These are phyloP conservation scores for Acanthoscelides obtectus DNA, from an alignment of 2,888 invertebrate species.

Conservation along the genomic window DNA sequence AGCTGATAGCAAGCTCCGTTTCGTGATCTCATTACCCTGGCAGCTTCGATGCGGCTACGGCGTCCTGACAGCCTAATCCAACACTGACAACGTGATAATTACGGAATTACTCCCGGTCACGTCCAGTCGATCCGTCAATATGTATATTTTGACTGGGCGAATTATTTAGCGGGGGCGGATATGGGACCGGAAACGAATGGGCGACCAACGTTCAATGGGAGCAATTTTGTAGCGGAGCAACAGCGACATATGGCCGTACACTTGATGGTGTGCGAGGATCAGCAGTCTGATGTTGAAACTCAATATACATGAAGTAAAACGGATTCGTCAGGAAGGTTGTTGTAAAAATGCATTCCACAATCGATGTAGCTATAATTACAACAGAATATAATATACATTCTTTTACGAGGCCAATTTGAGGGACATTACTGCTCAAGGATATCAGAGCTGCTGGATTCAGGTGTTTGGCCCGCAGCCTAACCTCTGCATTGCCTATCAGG, in stretches of 20 bases:
- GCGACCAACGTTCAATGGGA: neutral
- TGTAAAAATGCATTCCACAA: too few relatives aligned
- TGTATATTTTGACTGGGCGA: neutral
- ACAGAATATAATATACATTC: too few relatives aligned
- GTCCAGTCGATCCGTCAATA: neutral
- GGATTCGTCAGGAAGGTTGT: too few relatives aligned
- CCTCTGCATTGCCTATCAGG: too few relatives aligned
- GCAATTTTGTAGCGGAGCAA: neutral
- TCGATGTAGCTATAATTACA: too few relatives aligned
- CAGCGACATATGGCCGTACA: neutral
- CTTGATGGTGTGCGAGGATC: neutral
- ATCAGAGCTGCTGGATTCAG: too few relatives aligned
- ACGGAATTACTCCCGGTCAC: constrained; percentile 12
- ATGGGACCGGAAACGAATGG: neutral
- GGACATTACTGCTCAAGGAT: too few relatives aligned
- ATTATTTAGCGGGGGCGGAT: neutral
- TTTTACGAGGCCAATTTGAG: too few relatives aligned
- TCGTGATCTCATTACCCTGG: neutral
- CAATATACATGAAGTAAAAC: too few relatives aligned
- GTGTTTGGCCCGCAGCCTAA: too few relatives aligned
- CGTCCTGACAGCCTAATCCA: constrained; percentile 12
- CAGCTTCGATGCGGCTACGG: neutral
- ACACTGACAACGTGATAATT: constrained; percentile 19
- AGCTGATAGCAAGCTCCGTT: neutral
- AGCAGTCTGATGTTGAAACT: too few relatives aligned